Evolutionary conservation across 2,888 invertebrate genomes (phyloP), one percentile per base, ranked within the genome.

Genomic region (Augiades crinisus): DNA sequence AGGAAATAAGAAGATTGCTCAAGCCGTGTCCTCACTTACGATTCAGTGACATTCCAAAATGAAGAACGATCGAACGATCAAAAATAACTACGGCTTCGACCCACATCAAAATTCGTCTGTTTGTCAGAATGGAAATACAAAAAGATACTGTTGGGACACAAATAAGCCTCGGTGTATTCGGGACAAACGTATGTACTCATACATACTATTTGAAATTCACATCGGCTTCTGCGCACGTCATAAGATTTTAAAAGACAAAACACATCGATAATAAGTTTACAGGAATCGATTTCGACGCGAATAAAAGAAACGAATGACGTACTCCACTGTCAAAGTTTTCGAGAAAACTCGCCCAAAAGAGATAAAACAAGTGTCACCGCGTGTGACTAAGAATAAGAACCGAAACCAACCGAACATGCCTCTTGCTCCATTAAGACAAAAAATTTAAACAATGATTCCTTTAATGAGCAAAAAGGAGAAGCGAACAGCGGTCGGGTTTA

Each of bases 101-200:
- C 83, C 78, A 72, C 64, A 72, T 86, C 81, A 83, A 78, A 75
- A 77, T 71, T 70, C 69, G 70, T 67, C 62, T 60, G 58, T 55
- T 61, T 61, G 59, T 54, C 51, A 56, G 51, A 47, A 53, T 55
- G 59, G 44, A 61, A 67, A 67, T 58, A 66, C 61, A 72, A 78
- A 75, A 75, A 68, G 64, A 72, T 64, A 68, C 57, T 47, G 55
- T 45, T 53, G 33, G 37, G 38, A 56, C 41, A 43, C 53, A 55
- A 59, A 59, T 55, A 61, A 56, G 63, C 62, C 58, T 58, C 58
- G 33, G 53, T 60, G 53, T 68, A 72, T 75, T 70, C 63, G 64
- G 60, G 65, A 72, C 61, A 63, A 62, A 70, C 49, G 57, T 63
- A 61, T 60, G 55, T 60, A 55, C 65, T 72, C 66, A 70, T 69